A percentile compares a stretch with the other conserved stretches of the same genome.
These are phyloP conservation scores for Engraulis encrasicolus DNA, from an alignment of 2,113 vertebrate species.

Conservation along the genomic window DNA sequence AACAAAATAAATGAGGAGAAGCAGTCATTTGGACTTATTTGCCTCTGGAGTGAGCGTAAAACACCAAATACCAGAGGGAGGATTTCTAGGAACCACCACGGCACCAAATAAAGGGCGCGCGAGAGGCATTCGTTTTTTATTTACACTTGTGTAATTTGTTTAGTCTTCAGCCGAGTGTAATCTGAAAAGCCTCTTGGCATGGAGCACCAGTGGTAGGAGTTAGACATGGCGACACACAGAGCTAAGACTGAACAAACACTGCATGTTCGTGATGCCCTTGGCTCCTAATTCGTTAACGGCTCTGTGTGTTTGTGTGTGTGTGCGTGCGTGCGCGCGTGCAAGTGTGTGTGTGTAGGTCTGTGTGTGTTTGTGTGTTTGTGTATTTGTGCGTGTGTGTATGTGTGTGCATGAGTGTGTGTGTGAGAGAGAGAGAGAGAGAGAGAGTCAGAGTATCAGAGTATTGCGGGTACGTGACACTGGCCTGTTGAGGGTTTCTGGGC, in stretches of 20 bases:
- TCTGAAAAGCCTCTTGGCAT: slow-evolving; percentile 36
- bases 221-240: slow-evolving; percentile 22
- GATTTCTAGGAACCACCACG: slow-evolving; percentile 8
- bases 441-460: no score
- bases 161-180: slow-evolving; percentile 43
- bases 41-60: slow-evolving; percentile 24
- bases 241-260: slow-evolving; percentile 30
- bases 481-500: no score
- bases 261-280: slow-evolving; percentile 20
- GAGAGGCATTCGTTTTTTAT: slow-evolving; percentile 38
- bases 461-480: no score
- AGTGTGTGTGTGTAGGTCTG: no score
- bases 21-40: slow-evolving; percentile 10
- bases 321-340: no score
- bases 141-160: slow-evolving; percentile 44
- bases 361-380: no score
- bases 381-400: no score
- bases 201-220: slow-evolving; percentile 29
- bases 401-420: no score
- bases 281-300: no score
- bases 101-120: slow-evolving; percentile 1
- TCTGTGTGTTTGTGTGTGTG: no score
- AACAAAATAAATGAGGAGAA: background rate
- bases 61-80: slow-evolving; percentile 23
- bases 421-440: no score